These are phyloP conservation scores for Carpatolechia fugitivella DNA, from an alignment of 2,888 invertebrate species.

Conservation along the genomic window DNA sequence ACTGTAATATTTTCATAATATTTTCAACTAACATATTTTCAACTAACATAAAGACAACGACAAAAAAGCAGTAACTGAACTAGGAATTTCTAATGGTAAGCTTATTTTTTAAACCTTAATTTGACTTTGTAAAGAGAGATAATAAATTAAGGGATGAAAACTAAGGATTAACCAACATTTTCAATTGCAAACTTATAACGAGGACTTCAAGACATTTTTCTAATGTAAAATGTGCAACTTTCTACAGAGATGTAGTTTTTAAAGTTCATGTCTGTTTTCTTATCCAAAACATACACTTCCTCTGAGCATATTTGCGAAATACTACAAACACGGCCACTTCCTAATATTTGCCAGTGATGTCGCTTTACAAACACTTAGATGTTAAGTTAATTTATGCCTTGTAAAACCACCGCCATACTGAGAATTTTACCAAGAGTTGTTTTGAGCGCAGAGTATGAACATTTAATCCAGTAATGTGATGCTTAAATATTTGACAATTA, in stretches of 20 bases:
- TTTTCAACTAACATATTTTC: too few species aligned
- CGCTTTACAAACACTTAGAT: conserved; percentile 4
- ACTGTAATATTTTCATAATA: too few species aligned
- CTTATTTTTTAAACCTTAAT: too few species aligned
- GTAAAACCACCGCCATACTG: background rate
- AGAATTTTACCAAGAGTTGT: background rate
- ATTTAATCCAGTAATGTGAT: background rate
- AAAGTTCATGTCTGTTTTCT: background rate
- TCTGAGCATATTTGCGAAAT: conserved; percentile 10
- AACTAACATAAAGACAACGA: too few species aligned
- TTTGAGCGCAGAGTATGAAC: background rate
- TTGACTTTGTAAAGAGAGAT: too few species aligned
- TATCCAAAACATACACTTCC: conserved; percentile 1
- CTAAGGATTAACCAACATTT: too few species aligned
- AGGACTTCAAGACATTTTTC: too few species aligned
- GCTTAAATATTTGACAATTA: background rate
- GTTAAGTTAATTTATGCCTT: background rate
- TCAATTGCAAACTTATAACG: too few species aligned
- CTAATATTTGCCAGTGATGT: conserved; percentile 15
- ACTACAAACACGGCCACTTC: conserved; percentile 7
- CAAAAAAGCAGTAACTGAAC: too few species aligned
- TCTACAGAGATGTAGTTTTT: background rate
- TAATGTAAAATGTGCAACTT: background rate
- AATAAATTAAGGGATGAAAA: too few species aligned
- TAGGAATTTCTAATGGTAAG: too few species aligned